phyloP scores from a whole-genome alignment of 2,888 invertebrate species.

The Pinctada fucata region DNA sequence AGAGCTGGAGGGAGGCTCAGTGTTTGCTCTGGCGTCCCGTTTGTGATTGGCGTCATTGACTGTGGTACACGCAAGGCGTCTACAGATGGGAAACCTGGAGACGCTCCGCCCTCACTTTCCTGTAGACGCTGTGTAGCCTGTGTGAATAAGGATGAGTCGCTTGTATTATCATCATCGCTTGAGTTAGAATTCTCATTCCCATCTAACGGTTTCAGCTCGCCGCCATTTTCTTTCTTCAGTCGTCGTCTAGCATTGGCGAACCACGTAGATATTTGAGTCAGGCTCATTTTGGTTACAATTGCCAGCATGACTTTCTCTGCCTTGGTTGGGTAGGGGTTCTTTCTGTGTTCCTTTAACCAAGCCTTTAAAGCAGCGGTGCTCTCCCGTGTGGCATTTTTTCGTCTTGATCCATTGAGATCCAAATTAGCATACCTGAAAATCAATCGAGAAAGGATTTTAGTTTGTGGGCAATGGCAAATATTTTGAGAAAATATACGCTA shows the following conservation, averaged over 20 bases:
- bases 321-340: slow-evolving; percentile 96
- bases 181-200: slow-evolving; percentile 26
- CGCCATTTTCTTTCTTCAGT: slow-evolving; percentile 96
- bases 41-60: too few relatives aligned
- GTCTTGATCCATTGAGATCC: slow-evolving; percentile 90
- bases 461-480: not conserved
- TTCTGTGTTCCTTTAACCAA: slow-evolving; percentile 97
- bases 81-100: not conserved
- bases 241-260: slow-evolving; percentile 95
- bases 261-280: slow-evolving; percentile 95
- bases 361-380: slow-evolving; percentile 97
- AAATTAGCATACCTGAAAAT: slow-evolving; percentile 49
- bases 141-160: not conserved
- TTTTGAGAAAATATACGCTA: not conserved
- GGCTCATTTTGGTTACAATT: slow-evolving; percentile 95
- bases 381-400: slow-evolving; percentile 98
- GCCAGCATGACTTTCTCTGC: slow-evolving; percentile 97
- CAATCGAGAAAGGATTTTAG: not conserved
- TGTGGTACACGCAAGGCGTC: not conserved
- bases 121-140: not conserved
- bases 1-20: too few relatives aligned
- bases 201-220: slow-evolving; percentile 47
- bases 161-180: slow-evolving; percentile 37
- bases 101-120: not conserved
- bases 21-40: too few relatives aligned